Conservation (phyloP, 2,113 vertebrate genomes). For the Carettochelys insculpta region DNA sequence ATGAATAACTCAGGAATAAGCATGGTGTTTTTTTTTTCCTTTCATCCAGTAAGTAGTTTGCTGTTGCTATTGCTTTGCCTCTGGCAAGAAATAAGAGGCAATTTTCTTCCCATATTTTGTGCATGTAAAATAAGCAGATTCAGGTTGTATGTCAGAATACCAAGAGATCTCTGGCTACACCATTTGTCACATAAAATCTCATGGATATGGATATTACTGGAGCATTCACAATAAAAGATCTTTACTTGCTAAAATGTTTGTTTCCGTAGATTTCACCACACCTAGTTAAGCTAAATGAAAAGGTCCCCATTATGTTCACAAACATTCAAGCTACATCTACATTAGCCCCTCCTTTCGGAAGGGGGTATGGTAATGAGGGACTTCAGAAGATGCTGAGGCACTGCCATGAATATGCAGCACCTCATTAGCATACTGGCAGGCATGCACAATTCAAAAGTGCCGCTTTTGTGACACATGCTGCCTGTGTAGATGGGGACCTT, state of each 20-base stretch:
- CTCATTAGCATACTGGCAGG: no score
- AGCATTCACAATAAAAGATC: background rate
- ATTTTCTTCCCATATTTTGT: conserved; percentile 7
- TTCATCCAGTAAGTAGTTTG: background rate
- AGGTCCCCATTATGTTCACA: background rate
- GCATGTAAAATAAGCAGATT: background rate
- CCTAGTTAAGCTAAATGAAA: background rate
- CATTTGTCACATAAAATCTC: background rate
- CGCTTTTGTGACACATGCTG: no score
- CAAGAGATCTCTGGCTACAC: background rate
- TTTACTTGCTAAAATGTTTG: background rate
- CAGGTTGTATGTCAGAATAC: background rate
- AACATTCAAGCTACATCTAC: no score
- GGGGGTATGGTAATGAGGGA: no score
- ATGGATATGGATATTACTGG: background rate
- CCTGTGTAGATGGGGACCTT: no score
- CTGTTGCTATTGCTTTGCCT: background rate
- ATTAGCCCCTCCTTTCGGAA: no score
- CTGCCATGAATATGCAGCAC: no score
- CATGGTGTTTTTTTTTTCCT: background rate
- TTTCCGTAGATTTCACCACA: background rate
- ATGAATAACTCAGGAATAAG: conserved; percentile 20
- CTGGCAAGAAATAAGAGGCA: background rate
- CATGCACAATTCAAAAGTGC: no score
- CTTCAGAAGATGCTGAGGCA: no score